Percentiles rank a stretch among this genome's conserved stretches.
Evolutionary conservation across 2,113 vertebrate species (phyloP).

Genomic region (Lanius collurio): DNA sequence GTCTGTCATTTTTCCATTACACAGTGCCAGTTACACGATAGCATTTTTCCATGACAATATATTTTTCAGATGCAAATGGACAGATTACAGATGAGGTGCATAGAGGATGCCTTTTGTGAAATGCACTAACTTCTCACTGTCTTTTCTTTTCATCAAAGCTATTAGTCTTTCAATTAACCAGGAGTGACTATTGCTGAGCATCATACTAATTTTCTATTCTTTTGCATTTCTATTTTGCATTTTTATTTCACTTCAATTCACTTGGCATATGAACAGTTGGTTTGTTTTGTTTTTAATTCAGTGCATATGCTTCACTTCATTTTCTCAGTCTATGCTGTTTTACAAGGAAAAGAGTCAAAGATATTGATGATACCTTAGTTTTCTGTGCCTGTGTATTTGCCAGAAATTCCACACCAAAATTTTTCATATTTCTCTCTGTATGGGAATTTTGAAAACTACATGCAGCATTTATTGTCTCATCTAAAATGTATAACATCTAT

Average conservation of each 20-base stretch:
- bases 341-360: neutral
- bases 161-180: constrained; percentile 3
- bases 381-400: neutral
- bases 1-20: neutral
- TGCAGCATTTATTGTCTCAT: neutral
- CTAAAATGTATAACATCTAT: neutral
- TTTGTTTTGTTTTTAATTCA: neutral
- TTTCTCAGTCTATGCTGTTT: neutral
- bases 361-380: neutral
- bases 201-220: neutral
- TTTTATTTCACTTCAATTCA: neutral
- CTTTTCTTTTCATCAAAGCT: neutral
- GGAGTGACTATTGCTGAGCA: neutral
- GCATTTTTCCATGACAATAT: neutral
- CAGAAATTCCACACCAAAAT: neutral
- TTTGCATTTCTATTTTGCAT: neutral
- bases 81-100: neutral
- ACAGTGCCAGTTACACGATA: neutral
- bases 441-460: neutral
- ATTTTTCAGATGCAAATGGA: constrained; percentile 10
- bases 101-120: neutral
- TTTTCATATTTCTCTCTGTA: neutral
- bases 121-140: neutral
- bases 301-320: neutral
- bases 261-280: neutral